Percentiles rank a stretch among this genome's conserved stretches.
Conservation (phyloP, 2,113 vertebrate genomes). For the Barnardius zonarius region DNA sequence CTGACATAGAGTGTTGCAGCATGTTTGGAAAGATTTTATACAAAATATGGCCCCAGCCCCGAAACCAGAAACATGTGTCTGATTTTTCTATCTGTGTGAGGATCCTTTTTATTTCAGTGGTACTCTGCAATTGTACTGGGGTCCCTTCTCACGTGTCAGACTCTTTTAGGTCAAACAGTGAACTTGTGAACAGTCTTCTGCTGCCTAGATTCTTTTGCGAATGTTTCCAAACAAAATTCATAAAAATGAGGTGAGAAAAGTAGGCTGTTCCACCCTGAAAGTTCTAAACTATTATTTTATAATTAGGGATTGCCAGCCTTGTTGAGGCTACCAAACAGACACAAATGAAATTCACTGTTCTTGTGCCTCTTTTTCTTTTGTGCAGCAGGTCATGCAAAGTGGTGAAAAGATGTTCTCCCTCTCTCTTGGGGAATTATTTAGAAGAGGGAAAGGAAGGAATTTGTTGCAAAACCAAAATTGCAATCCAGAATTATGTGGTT, state of each 20-base stretch:
- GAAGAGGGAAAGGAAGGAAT: background rate
- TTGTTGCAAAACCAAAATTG: background rate
- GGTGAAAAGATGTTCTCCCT: background rate
- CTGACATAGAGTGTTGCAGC: background rate
- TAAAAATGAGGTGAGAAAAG: background rate
- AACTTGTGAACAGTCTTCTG: background rate
- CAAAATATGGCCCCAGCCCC: background rate
- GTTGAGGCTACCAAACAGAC: background rate
- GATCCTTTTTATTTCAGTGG: background rate
- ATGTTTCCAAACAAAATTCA: background rate
- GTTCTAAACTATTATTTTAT: background rate
- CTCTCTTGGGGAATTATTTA: background rate
- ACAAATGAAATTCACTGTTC: background rate
- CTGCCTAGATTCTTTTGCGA: background rate
- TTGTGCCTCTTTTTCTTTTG: background rate
- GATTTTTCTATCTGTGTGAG: background rate
- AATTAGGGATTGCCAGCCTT: background rate
- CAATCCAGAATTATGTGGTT: background rate
- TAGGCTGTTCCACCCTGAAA: background rate
- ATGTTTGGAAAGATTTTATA: background rate
- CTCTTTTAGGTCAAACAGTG: background rate
- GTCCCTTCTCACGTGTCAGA: background rate
- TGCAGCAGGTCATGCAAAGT: fast-evolving
- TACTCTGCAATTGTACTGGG: background rate
- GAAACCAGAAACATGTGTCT: background rate